phyloP scores from a whole-genome alignment of 2,888 invertebrate genomes.

The Acrobasis suavella region DNA sequence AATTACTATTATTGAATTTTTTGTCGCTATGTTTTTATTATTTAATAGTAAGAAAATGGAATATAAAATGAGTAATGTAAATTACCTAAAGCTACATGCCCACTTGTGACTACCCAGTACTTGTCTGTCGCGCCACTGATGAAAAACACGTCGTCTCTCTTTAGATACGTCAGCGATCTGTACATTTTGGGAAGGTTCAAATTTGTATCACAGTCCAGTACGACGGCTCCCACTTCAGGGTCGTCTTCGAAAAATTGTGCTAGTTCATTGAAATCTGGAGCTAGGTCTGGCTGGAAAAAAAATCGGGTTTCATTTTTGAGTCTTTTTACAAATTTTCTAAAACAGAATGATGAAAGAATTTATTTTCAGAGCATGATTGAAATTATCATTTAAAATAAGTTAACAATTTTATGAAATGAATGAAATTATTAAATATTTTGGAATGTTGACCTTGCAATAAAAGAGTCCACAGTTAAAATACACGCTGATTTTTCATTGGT shows the following conservation, averaged over 20 bases:
- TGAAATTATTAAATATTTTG: no score
- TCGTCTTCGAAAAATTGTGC: conserved; percentile 61
- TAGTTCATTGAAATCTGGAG: conserved; percentile 34
- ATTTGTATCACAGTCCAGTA: conserved; percentile 78
- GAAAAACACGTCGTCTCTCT: conserved; percentile 75
- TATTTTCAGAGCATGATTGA: no score
- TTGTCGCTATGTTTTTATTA: no score
- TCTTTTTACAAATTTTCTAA: no score
- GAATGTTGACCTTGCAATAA: no score
- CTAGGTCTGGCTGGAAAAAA: conserved; percentile 54
- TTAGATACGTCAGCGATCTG: conserved; percentile 71
- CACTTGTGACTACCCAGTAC: conserved; percentile 56
- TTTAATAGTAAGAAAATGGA: no score
- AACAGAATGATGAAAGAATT: no score
- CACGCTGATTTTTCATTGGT: no score
- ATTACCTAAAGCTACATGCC: conserved; percentile 61
- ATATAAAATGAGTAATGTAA: conserved; percentile 5
- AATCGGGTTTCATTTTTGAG: neutral
- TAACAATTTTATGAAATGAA: no score
- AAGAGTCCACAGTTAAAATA: no score
- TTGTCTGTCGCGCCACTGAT: conserved; percentile 76
- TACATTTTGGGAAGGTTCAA: conserved; percentile 76
- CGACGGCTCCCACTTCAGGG: conserved; percentile 79
- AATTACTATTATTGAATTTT: no score
- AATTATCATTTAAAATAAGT: no score